phyloP scores from a whole-genome alignment of 2,113 vertebrate species.

The Protobothrops flavoviridis region DNA sequence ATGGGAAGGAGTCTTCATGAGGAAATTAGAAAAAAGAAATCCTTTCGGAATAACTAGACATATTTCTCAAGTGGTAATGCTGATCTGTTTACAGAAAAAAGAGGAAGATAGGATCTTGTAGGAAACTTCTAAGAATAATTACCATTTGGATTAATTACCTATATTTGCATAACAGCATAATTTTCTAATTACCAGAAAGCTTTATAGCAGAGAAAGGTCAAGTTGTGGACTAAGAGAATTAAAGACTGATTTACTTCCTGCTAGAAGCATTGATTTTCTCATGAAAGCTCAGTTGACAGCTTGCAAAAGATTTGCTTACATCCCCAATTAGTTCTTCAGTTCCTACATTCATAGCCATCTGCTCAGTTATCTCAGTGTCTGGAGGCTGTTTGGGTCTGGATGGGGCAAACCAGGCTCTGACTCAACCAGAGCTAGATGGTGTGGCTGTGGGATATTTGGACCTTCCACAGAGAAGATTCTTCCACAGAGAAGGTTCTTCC shows the following conservation, averaged over 20 bases:
- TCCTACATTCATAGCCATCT: neutral
- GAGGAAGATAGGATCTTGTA: neutral
- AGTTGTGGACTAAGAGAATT: neutral
- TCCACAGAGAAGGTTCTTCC: neutral
- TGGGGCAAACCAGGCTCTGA: neutral
- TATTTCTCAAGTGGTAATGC: neutral
- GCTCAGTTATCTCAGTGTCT: neutral
- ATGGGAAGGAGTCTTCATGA: neutral
- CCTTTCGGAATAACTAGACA: neutral
- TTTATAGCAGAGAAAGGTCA: neutral
- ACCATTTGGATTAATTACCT: neutral
- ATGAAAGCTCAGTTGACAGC: neutral
- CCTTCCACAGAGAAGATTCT: neutral
- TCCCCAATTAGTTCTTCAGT: neutral
- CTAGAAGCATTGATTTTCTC: neutral
- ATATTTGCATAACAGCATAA: neutral
- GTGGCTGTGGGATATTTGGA: neutral
- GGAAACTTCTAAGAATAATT: neutral
- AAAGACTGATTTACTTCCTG: neutral
- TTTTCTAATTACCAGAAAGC: neutral
- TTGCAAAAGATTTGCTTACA: neutral
- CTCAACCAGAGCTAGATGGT: neutral
- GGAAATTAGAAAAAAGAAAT: neutral
- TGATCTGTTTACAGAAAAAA: neutral
- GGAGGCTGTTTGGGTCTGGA: neutral